Percentiles rank a stretch among this genome's conserved stretches.
These are phyloP conservation scores for Anseranas semipalmata DNA, from an alignment of 2,113 vertebrate species.

Conservation along the genomic window DNA sequence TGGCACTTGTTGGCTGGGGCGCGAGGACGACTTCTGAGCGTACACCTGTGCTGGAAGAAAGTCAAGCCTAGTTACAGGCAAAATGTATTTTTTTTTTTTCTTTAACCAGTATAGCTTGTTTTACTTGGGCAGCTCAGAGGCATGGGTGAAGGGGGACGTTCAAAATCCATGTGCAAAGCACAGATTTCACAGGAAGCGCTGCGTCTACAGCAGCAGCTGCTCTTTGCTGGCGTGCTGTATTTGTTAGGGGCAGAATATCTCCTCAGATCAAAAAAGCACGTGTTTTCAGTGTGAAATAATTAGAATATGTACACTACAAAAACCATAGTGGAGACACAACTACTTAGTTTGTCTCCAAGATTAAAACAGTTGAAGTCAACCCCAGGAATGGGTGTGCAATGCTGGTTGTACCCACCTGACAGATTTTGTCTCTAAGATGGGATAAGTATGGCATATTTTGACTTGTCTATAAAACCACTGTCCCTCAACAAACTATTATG, in stretches of 20 bases:
- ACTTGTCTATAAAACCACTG: background rate
- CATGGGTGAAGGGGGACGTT: background rate
- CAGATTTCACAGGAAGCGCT: background rate
- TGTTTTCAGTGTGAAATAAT: background rate
- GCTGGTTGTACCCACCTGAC: background rate
- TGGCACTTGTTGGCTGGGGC: background rate
- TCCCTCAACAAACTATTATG: background rate
- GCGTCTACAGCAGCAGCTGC: background rate
- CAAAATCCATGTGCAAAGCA: background rate
- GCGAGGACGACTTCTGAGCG: constrained; percentile 29
- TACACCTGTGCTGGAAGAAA: constrained; percentile 55
- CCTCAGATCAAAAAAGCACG: rapidly evolving
- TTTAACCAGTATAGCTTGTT: constrained; percentile 43
- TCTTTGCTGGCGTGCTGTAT: background rate
- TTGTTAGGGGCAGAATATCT: background rate
- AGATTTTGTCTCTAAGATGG: background rate
- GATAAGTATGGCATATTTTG: background rate
- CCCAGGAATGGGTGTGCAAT: background rate
- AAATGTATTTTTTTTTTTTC: background rate
- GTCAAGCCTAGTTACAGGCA: constrained; percentile 27
- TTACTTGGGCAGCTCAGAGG: constrained; percentile 16
- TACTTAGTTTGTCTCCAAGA: background rate
- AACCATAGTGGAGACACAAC: background rate
- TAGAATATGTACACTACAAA: background rate
- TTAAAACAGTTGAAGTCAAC: background rate